Conservation (phyloP, 2,888 invertebrate species). For the Protophormia terraenovae region DNA sequence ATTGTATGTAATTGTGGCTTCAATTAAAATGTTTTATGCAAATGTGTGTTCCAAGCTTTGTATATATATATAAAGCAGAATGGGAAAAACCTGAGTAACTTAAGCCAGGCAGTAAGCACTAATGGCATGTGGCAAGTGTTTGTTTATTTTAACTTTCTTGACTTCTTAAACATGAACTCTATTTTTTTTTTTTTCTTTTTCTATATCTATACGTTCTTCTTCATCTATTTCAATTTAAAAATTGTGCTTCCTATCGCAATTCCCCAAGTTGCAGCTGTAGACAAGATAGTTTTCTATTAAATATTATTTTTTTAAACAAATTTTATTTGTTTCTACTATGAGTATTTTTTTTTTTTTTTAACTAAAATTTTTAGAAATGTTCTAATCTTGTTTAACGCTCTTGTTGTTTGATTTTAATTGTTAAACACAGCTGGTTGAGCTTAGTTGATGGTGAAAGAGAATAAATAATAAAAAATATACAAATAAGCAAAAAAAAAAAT, state of each 20-base stretch:
- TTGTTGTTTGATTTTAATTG: conserved; percentile 62
- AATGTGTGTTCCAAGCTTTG: conserved; percentile 18
- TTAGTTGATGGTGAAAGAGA: too few relatives aligned
- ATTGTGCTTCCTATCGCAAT: conserved; percentile 1
- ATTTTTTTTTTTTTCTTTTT: conserved; percentile 2
- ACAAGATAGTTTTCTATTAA: conserved; percentile 9
- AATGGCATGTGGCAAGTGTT: conserved; percentile 62
- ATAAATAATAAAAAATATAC: too few relatives aligned
- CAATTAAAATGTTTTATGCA: conserved; percentile 62
- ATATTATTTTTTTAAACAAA: neutral
- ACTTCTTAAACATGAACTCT: neutral
- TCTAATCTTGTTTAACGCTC: conserved; percentile 49
- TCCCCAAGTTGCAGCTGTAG: conserved; percentile 53
- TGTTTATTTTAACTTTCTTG: conserved; percentile 56
- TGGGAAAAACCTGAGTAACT: neutral
- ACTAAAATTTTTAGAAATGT: conserved; percentile 46
- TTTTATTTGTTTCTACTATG: too few relatives aligned
- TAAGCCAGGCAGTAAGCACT: neutral
- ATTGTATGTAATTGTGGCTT: conserved; percentile 48
- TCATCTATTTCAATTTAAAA: conserved; percentile 25
- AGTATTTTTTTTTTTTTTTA: too few relatives aligned
- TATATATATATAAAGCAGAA: neutral
- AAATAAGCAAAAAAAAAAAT: neutral
- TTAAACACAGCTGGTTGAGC: conserved; percentile 62
- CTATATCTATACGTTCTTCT: conserved; percentile 24